phyloP scores from a whole-genome alignment of 1,140 invertebrate species.

The Heterodera carotae region DNA sequence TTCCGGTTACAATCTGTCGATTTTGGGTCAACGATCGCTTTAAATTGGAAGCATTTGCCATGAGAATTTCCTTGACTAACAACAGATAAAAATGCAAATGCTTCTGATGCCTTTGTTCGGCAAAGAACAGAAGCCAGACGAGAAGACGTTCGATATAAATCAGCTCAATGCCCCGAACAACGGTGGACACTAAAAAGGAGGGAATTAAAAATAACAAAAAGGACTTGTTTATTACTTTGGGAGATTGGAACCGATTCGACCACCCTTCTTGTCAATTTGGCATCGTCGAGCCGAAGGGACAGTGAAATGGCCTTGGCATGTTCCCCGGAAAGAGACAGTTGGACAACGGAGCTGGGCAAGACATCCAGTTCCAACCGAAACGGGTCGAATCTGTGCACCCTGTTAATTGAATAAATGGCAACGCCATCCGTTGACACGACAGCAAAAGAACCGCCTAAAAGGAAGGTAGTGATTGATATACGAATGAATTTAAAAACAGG shows the following conservation, averaged over 20 bases:
- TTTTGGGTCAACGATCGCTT: constrained; percentile 24
- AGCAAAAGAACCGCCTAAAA: constrained; percentile 47
- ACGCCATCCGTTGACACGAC: constrained; percentile 55
- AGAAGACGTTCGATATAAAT: constrained; percentile 39
- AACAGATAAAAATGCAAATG: constrained; percentile 41
- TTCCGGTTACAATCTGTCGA: constrained; percentile 30
- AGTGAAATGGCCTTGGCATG: constrained; percentile 47
- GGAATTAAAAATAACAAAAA: background rate
- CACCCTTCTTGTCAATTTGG: constrained; percentile 31
- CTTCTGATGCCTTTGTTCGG: background rate
- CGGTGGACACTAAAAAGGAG: constrained; percentile 34
- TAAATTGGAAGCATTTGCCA: constrained; percentile 34
- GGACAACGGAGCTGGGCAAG: constrained; percentile 31
- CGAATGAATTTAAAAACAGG: too few species aligned
- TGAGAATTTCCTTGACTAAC: constrained; percentile 39
- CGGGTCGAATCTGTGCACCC: constrained; percentile 42
- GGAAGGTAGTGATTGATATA: too few species aligned
- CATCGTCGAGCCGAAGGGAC: constrained; percentile 43
- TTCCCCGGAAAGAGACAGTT: constrained; percentile 32
- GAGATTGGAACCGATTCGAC: constrained; percentile 40
- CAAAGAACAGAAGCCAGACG: constrained; percentile 20
- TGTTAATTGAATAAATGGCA: constrained; percentile 44
- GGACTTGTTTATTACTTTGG: constrained; percentile 32
- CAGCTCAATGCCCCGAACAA: constrained; percentile 26
- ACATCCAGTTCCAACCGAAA: constrained; percentile 39